These are phyloP conservation scores for Ichneumoninae sp. DNA, from an alignment of 2,888 invertebrate genomes.

Conservation along the genomic window DNA sequence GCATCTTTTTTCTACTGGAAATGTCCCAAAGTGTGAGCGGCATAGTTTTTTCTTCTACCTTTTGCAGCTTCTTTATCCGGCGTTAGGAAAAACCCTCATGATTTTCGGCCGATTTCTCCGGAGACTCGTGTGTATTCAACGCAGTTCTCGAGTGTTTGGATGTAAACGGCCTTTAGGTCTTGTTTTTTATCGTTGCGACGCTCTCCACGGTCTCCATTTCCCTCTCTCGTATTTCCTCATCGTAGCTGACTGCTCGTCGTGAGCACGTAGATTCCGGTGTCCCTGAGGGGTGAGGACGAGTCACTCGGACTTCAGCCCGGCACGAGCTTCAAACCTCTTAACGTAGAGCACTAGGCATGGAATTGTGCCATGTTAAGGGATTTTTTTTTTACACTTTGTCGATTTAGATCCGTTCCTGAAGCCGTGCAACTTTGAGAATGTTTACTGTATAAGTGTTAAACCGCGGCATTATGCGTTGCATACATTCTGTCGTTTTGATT, in stretches of 20 bases:
- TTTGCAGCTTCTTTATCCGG: not conserved
- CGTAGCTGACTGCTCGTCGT: not conserved
- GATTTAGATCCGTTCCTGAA: too few species aligned
- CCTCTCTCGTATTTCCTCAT: not conserved
- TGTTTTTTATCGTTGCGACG: not conserved
- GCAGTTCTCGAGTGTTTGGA: conserved; percentile 4
- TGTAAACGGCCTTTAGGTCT: conserved; percentile 8
- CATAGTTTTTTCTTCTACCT: not conserved
- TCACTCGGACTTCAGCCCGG: not conserved
- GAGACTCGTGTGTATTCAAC: conserved; percentile 27
- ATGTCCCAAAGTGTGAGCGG: not conserved
- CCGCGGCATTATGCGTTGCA: too few species aligned
- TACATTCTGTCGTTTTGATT: too few species aligned
- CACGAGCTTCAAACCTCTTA: not conserved
- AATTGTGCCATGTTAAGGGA: too few species aligned
- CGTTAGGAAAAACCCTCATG: not conserved
- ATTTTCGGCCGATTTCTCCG: conserved; percentile 47
- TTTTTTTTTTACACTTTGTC: too few species aligned
- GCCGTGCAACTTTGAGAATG: too few species aligned
- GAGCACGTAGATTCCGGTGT: not conserved
- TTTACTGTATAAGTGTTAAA: too few species aligned
- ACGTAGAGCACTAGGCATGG: not conserved
- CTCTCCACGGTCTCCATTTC: not conserved
- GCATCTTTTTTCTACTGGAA: too few species aligned
- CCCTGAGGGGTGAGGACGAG: conserved; percentile 1